phyloP scores from a whole-genome alignment of 2,113 vertebrate species.

The Ciconia boyciana region DNA sequence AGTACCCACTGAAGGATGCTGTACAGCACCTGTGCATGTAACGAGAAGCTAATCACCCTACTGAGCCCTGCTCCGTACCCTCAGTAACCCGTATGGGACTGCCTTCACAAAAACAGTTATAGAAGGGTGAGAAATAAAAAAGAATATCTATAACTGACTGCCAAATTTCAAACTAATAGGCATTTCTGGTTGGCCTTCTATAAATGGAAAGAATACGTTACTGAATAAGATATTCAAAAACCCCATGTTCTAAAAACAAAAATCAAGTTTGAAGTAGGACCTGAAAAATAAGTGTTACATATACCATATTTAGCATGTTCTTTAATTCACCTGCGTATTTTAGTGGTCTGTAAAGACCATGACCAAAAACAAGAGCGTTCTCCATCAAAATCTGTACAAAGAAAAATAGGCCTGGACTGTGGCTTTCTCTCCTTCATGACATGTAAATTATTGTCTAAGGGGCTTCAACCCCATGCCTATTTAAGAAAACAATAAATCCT shows the following conservation, averaged over 20 bases:
- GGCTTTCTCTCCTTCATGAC: not conserved
- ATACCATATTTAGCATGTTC: not conserved
- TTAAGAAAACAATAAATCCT: not conserved
- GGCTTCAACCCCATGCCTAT: not conserved
- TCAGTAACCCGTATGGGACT: not conserved
- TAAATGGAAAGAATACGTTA: rapidly evolving
- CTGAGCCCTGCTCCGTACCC: not conserved
- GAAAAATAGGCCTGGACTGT: not conserved
- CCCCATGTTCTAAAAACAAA: rapidly evolving
- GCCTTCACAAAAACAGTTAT: not conserved
- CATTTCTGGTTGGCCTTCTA: not conserved
- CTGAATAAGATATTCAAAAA: not conserved
- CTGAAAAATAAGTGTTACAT: not conserved
- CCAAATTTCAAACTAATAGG: not conserved
- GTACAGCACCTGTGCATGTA: not conserved
- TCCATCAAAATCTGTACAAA: not conserved
- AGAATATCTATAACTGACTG: not conserved
- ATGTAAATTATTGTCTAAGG: not conserved
- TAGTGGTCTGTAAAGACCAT: not conserved
- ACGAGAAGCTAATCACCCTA: not conserved
- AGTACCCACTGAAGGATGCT: not conserved
- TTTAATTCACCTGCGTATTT: not conserved
- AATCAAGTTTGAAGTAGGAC: not conserved
- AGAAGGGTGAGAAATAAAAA: not conserved
- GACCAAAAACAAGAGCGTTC: not conserved